Evolutionary conservation across 2,888 invertebrate species (phyloP).

Genomic region (Cephus sareptanus): DNA sequence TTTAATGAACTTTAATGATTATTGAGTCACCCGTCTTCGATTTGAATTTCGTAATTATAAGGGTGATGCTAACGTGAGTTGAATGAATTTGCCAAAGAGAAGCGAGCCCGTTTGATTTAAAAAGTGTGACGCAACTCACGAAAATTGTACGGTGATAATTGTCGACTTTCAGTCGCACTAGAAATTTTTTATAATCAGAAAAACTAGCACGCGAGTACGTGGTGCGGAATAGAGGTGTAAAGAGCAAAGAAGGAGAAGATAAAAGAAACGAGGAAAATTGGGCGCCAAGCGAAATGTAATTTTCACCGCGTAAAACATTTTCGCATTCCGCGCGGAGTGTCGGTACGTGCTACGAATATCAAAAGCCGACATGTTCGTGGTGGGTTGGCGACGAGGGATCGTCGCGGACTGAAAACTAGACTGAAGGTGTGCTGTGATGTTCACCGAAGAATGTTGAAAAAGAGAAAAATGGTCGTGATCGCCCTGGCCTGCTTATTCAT

Average conservation of each 20-base stretch:
- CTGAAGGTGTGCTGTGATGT: too few species aligned
- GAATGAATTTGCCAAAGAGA: too few species aligned
- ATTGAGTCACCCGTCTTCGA: too few species aligned
- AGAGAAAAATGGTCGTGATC: conserved; percentile 7
- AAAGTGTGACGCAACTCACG: too few species aligned
- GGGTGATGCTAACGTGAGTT: too few species aligned
- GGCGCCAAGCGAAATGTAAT: conserved; percentile 17
- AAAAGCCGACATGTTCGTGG: background rate
- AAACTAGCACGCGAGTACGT: background rate
- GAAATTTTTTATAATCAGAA: background rate
- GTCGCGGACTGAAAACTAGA: background rate
- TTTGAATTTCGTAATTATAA: too few species aligned
- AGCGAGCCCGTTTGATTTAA: too few species aligned
- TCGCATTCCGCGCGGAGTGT: conserved; percentile 21
- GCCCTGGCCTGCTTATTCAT: conserved; percentile 17
- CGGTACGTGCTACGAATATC: conserved; percentile 22
- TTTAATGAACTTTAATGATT: too few species aligned
- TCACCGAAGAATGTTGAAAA: conserved; percentile 10
- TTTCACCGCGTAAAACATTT: conserved; percentile 22
- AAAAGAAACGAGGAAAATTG: conserved; percentile 3
- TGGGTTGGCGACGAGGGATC: background rate
- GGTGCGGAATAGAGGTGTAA: conserved; percentile 3
- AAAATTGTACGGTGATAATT: too few species aligned
- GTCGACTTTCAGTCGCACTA: too few species aligned
- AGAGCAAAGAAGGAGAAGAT: conserved; percentile 8